Conservation (phyloP, 2,113 vertebrate genomes). For the Cephalopholis sonnerati region DNA sequence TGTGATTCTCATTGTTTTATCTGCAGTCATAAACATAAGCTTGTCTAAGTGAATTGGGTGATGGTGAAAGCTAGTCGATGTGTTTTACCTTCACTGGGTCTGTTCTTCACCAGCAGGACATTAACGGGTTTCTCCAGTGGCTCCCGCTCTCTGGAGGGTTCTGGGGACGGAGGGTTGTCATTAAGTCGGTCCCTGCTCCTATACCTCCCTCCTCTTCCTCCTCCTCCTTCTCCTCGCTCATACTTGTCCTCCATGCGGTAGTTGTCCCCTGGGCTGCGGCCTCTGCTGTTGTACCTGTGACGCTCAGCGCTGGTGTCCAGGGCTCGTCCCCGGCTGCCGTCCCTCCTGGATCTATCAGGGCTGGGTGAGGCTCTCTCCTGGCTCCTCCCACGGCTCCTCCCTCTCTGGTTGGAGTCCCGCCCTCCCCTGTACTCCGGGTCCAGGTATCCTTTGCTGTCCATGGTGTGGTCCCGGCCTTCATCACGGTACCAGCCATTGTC, state of each 20-base stretch:
- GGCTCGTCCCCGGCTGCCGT: constrained; percentile 83
- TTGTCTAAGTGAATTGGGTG: too few species aligned
- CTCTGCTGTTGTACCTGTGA: constrained; percentile 82
- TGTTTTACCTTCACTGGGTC: constrained; percentile 88
- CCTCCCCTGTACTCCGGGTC: constrained; percentile 81
- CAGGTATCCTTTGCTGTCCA: constrained; percentile 77
- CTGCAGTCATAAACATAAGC: too few species aligned
- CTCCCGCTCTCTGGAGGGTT: constrained; percentile 74
- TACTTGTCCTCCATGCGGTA: constrained; percentile 61
- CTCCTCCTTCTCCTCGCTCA: constrained; percentile 58
- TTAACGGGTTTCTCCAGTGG: constrained; percentile 85
- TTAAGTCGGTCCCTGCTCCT: constrained; percentile 85
- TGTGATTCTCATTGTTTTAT: too few species aligned
- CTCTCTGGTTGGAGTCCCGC: constrained; percentile 72
- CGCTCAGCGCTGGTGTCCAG: constrained; percentile 75
- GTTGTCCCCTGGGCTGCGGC: constrained; percentile 79
- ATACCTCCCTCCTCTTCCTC: constrained; percentile 65
- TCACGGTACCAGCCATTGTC: constrained; percentile 88
- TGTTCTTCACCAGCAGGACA: constrained; percentile 92
- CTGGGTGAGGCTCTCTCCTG: constrained; percentile 79
- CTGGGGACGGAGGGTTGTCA: constrained; percentile 62
- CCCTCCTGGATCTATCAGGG: constrained; percentile 83
- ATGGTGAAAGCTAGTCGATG: not conserved
- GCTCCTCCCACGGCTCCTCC: constrained; percentile 84
- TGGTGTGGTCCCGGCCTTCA: constrained; percentile 81